Evolutionary conservation across 2,888 invertebrate genomes (phyloP).

Genomic region (Lithophane semibrunnea): DNA sequence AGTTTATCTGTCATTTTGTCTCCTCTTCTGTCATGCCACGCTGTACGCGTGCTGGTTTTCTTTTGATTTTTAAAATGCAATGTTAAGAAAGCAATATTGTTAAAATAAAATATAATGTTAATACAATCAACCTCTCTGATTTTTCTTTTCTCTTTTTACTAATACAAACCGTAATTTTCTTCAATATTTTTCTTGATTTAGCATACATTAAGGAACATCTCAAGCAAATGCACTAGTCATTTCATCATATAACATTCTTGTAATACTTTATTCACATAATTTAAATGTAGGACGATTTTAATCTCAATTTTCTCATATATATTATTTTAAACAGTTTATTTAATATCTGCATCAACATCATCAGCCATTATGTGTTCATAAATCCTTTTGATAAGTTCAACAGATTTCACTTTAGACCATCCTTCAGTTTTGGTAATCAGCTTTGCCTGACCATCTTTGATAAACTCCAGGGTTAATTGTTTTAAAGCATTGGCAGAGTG

Average conservation of each 20-base stretch:
- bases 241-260: conserved; percentile 11
- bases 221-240: conserved; percentile 3
- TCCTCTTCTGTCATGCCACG: no score
- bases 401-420: conserved; percentile 84
- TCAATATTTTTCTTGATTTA: not conserved
- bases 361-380: conserved; percentile 86
- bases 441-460: conserved; percentile 86
- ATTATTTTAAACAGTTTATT: conserved; percentile 53
- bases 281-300: not conserved
- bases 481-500: conserved; percentile 84
- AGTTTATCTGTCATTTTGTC: no score
- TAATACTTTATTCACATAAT: not conserved
- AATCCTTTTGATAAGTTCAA: conserved; percentile 84
- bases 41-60: not conserved
- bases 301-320: not conserved
- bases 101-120: conserved; percentile 8
- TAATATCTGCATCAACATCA: conserved; percentile 82
- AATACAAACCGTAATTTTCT: not conserved
- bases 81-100: conserved; percentile 12
- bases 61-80: conserved; percentile 8
- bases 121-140: not conserved
- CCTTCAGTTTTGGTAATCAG: conserved; percentile 86
- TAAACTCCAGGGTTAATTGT: conserved; percentile 83
- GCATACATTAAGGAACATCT: not conserved
- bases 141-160: not conserved